Percentiles rank a stretch among this genome's conserved stretches.
Evolutionary conservation across 2,797 vertebrate genomes (phyloP).

Genomic region (Bovichtus diacanthus): DNA sequence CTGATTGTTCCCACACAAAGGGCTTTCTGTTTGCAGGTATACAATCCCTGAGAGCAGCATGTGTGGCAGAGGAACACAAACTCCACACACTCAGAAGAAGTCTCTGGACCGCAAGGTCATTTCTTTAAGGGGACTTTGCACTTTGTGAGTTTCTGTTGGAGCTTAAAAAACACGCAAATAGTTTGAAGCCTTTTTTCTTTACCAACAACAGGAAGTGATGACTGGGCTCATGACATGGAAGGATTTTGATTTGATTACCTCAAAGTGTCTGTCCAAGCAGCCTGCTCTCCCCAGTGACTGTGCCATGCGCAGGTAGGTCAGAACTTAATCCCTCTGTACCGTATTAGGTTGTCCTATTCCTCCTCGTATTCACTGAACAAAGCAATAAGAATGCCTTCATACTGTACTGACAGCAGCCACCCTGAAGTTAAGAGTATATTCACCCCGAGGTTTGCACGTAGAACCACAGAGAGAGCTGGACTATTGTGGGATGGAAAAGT

Average conservation of each 20-base stretch:
- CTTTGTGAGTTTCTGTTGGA: not conserved
- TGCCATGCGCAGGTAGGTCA: constrained; percentile 79
- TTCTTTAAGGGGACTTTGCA: not conserved
- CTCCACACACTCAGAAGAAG: constrained; percentile 81
- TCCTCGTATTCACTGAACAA: not conserved
- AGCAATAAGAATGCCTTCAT: not conserved
- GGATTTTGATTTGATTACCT: constrained; percentile 78
- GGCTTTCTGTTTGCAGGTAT: constrained; percentile 85
- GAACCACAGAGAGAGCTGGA: constrained; percentile 5
- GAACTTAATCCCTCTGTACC: not conserved
- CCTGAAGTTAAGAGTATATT: constrained; percentile 4
- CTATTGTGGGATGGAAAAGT: not conserved
- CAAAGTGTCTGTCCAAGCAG: constrained; percentile 69
- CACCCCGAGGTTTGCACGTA: not conserved
- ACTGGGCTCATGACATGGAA: constrained; percentile 89
- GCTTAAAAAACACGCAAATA: too few species aligned
- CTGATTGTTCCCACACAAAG: not conserved
- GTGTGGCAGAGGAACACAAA: constrained; percentile 66
- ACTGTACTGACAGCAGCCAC: constrained; percentile 4
- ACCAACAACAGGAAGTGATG: constrained; percentile 86
- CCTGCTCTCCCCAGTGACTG: constrained; percentile 46
- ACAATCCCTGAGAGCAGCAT: constrained; percentile 62
- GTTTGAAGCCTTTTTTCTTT: constrained; percentile 20
- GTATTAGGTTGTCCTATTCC: not conserved
- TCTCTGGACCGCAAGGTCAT: constrained; percentile 86